These are phyloP conservation scores for Amphiprion ocellaris DNA, from an alignment of 2,113 vertebrate species.

Conservation along the genomic window DNA sequence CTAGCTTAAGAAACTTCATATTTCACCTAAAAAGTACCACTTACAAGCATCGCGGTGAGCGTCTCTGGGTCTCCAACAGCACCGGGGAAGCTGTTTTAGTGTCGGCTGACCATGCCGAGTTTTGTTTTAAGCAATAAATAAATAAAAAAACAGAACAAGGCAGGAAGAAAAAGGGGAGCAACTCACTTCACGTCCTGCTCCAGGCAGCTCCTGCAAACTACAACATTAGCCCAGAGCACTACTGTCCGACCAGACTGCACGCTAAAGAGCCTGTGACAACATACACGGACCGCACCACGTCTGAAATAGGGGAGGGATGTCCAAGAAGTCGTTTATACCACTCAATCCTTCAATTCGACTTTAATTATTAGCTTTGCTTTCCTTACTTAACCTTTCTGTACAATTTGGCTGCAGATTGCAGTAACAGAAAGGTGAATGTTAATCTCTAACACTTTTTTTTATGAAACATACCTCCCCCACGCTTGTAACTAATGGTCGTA, in stretches of 20 bases:
- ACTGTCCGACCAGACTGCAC: constrained; percentile 63
- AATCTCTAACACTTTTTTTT: not conserved
- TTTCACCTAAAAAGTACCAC: constrained; percentile 48
- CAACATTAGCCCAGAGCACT: constrained; percentile 59
- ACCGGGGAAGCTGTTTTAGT: constrained; percentile 34
- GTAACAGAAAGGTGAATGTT: not conserved
- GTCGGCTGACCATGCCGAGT: constrained; percentile 47
- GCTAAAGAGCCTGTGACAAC: constrained; percentile 73
- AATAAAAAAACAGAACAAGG: constrained; percentile 1
- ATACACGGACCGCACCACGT: constrained; percentile 48
- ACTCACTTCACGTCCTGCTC: constrained; percentile 46
- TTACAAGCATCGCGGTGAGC: constrained; percentile 70
- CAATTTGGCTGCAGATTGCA: accelerated
- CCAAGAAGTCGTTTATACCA: not conserved
- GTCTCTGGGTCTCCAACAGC: constrained; percentile 19
- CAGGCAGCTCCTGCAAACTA: constrained; percentile 58
- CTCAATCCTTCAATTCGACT: not conserved
- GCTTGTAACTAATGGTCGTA: constrained; percentile 21
- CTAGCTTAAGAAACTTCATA: constrained; percentile 28
- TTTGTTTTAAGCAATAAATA: constrained; percentile 15
- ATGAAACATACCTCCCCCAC: not conserved
- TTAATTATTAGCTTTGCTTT: not conserved
- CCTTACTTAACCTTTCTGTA: accelerated
- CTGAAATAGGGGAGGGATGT: constrained; percentile 6
- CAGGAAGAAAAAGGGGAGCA: constrained; percentile 27